Evolutionary conservation across 1,140 invertebrate species (phyloP).

Genomic region (Drosophila fuyamai): DNA sequence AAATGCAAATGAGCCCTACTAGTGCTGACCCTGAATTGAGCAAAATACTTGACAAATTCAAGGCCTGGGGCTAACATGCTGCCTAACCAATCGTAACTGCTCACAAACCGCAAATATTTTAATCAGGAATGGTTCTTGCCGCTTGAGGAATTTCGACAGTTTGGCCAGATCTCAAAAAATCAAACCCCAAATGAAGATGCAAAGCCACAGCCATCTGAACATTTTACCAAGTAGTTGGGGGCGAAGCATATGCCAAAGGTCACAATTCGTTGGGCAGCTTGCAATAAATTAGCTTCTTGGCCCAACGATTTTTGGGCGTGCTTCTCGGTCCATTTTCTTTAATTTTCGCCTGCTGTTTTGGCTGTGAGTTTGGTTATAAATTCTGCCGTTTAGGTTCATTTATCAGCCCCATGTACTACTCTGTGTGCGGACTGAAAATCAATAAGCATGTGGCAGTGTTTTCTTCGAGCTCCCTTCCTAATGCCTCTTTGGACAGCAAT

Average conservation of each 20-base stretch:
- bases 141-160: slow-evolving; percentile 43
- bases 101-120: slow-evolving; percentile 50
- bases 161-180: slow-evolving; percentile 41
- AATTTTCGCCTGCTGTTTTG: slow-evolving; percentile 38
- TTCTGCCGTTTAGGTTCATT: slow-evolving; percentile 50
- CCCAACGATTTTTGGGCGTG: slow-evolving; percentile 51
- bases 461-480: slow-evolving; percentile 7
- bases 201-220: slow-evolving; percentile 26
- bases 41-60: slow-evolving; percentile 5
- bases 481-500: slow-evolving; percentile 57
- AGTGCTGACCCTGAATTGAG: not conserved
- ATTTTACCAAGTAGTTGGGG: slow-evolving; percentile 17
- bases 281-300: slow-evolving; percentile 71
- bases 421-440: slow-evolving; percentile 40
- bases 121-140: slow-evolving; percentile 42
- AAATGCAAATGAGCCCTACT: not conserved
- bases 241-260: slow-evolving; percentile 41
- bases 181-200: slow-evolving; percentile 55
- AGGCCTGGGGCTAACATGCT: not conserved
- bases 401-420: slow-evolving; percentile 25
- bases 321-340: slow-evolving; percentile 40
- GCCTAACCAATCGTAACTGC: slow-evolving; percentile 31
- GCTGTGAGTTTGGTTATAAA: slow-evolving; percentile 33
- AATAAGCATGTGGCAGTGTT: slow-evolving; percentile 55
- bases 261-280: slow-evolving; percentile 41